Evolutionary conservation across 2,113 vertebrate species (phyloP).

Genomic region (Sciurus niger): DNA sequence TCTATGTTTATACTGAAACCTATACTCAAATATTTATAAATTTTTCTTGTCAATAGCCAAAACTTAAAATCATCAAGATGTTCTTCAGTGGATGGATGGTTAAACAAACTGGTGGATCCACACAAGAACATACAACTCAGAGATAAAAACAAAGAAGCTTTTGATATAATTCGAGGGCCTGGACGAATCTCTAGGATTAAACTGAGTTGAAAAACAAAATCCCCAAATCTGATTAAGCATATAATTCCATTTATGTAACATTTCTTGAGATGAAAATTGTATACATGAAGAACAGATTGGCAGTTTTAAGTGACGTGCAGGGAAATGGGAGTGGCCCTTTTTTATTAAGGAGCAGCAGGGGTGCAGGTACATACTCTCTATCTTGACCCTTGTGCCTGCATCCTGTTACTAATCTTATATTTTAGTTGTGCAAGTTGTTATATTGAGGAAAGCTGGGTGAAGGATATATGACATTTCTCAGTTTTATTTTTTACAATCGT

Average conservation of each 20-base stretch:
- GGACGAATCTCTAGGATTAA: neutral
- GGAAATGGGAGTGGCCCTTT: no score
- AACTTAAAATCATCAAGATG: neutral
- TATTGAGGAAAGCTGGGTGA: neutral
- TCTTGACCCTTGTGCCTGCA: neutral
- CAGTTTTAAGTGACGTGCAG: no score
- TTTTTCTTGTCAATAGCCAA: neutral
- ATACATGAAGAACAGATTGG: neutral
- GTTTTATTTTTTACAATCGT: neutral
- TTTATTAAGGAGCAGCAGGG: neutral
- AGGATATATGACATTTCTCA: neutral
- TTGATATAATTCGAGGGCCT: neutral
- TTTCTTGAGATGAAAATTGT: neutral
- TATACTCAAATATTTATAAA: neutral
- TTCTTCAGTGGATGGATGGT: neutral
- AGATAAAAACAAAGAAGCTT: neutral
- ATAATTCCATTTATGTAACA: neutral
- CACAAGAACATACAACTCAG: neutral
- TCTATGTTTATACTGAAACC: neutral
- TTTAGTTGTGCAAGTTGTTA: neutral
- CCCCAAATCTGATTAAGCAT: neutral
- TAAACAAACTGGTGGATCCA: neutral
- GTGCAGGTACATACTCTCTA: neutral
- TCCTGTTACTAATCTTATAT: neutral
- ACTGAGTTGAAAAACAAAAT: neutral